Evolutionary conservation across 2,113 vertebrate species (phyloP).

Genomic region (Tricholaema leucomelas): DNA sequence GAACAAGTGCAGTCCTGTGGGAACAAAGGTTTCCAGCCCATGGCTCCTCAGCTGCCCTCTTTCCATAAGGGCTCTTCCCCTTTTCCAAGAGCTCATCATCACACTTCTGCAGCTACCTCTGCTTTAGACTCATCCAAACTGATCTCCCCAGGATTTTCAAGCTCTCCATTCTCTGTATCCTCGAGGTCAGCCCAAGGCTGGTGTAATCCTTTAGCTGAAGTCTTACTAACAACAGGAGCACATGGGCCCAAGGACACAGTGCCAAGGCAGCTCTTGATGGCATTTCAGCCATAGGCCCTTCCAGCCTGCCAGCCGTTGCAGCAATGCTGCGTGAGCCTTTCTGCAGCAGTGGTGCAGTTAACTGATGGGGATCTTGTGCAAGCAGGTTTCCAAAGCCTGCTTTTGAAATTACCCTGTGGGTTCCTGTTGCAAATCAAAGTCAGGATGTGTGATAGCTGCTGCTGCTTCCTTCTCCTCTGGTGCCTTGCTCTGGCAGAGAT

Average conservation of each 20-base stretch:
- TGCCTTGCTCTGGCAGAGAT: neutral
- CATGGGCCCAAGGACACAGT: neutral
- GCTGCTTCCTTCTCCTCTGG: neutral
- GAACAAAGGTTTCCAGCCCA: neutral
- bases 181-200: neutral
- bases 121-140: neutral
- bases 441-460: neutral
- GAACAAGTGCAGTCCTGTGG: neutral
- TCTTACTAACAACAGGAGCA: neutral
- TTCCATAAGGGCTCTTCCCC: neutral
- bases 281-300: neutral
- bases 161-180: neutral
- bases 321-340: neutral
- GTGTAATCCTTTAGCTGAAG: neutral
- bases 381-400: constrained; percentile 23
- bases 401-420: constrained; percentile 27
- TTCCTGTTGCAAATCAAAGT: constrained; percentile 16
- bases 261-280: constrained; percentile 12
- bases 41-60: neutral
- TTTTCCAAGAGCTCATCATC: neutral
- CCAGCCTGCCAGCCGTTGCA: neutral
- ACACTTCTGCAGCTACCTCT: neutral
- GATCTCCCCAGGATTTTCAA: neutral
- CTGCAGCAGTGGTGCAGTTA: neutral
- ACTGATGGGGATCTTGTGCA: constrained; percentile 20